Percentiles rank a stretch among this genome's conserved stretches.
phyloP scores from a whole-genome alignment of 2,797 vertebrate genomes.

The Lepidocolaptes lacrymiger region DNA sequence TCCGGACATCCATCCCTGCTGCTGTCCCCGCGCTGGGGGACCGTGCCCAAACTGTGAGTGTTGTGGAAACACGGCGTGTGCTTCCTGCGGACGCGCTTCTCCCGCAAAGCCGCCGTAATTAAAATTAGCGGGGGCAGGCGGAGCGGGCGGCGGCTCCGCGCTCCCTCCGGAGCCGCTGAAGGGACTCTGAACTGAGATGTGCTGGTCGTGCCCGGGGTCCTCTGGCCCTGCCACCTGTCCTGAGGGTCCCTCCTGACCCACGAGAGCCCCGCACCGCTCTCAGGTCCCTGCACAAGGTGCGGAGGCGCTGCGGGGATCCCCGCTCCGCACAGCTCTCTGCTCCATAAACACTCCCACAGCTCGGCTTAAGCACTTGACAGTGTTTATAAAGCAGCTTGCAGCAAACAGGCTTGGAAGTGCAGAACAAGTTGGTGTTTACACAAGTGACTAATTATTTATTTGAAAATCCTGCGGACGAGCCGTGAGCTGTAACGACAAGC shows the following conservation, averaged over 20 bases:
- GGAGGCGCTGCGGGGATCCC: neutral
- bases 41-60: neutral
- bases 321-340: rapidly evolving
- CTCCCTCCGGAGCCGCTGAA: neutral
- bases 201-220: rapidly evolving
- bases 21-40: neutral
- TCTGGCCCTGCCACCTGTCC: neutral
- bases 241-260: rapidly evolving
- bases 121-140: neutral
- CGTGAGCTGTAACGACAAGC: slow-evolving; percentile 46
- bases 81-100: neutral
- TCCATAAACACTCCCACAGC: slow-evolving; percentile 51
- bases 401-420: slow-evolving; percentile 72
- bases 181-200: rapidly evolving
- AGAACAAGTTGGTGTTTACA: slow-evolving; percentile 55
- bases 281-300: rapidly evolving
- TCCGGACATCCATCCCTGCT: neutral
- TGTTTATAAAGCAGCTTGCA: slow-evolving; percentile 59
- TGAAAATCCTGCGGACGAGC: slow-evolving; percentile 30
- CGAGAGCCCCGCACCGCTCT: rapidly evolving
- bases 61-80: slow-evolving; percentile 38
- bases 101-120: neutral
- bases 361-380: slow-evolving; percentile 70
- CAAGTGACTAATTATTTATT: slow-evolving; percentile 64
- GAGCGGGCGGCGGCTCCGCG: rapidly evolving